phyloP scores from a whole-genome alignment of 2,888 invertebrate species.

The Chrysolina oricalcia region DNA sequence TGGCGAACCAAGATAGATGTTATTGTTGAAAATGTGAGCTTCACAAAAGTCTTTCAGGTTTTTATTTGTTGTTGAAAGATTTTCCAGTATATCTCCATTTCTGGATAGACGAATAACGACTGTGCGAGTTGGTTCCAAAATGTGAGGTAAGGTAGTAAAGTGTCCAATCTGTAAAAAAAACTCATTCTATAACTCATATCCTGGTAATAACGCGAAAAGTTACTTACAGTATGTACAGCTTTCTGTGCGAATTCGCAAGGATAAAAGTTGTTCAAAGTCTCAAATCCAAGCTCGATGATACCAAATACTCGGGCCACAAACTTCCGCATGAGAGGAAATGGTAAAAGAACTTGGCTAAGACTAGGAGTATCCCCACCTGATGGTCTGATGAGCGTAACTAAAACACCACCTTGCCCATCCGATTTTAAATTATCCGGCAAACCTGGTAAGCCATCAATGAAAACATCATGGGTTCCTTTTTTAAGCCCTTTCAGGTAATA shows the following conservation, averaged over 20 bases:
- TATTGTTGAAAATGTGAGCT: slow-evolving; percentile 78
- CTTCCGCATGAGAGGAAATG: slow-evolving; percentile 79
- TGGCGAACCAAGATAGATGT: slow-evolving; percentile 81
- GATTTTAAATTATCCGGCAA: slow-evolving; percentile 79
- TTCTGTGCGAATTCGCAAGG: slow-evolving; percentile 80
- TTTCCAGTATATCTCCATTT: slow-evolving; percentile 82
- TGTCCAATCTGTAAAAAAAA: slow-evolving; percentile 77
- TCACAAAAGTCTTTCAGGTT: slow-evolving; percentile 77
- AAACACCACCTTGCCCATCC: slow-evolving; percentile 77
- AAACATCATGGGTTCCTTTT: slow-evolving; percentile 82
- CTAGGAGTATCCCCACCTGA: slow-evolving; percentile 76
- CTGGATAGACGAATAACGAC: slow-evolving; percentile 81
- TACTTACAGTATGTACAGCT: slow-evolving; percentile 76
- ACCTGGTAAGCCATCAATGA: slow-evolving; percentile 87
- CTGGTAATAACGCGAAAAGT: background rate
- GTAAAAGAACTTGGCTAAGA: slow-evolving; percentile 74
- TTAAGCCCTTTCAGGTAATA: slow-evolving; percentile 88
- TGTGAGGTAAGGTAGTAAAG: slow-evolving; percentile 72
- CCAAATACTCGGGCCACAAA: slow-evolving; percentile 77
- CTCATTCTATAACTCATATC: background rate
- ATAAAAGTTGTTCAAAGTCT: slow-evolving; percentile 76
- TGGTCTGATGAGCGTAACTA: slow-evolving; percentile 76
- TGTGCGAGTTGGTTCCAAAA: slow-evolving; percentile 70
- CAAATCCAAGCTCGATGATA: slow-evolving; percentile 79
- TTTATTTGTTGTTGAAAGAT: slow-evolving; percentile 78